Evolutionary conservation across 1,140 invertebrate genomes (phyloP).

Genomic region (Penaeus japonicus): DNA sequence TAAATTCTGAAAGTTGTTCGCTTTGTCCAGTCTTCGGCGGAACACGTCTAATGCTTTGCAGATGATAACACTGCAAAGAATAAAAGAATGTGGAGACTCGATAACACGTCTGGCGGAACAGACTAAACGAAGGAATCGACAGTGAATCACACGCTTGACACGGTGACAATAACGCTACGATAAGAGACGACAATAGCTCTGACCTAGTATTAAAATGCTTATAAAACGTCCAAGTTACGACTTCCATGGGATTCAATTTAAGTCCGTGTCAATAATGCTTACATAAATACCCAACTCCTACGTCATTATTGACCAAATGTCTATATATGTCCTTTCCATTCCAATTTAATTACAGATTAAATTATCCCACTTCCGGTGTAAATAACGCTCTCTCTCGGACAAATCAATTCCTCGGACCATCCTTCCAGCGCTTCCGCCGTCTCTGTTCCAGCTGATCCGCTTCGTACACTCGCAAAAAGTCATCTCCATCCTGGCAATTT

Average conservation of each 20-base stretch:
- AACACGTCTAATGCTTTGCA: too few species aligned
- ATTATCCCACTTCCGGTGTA: constrained; percentile 46
- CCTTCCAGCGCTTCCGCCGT: neutral
- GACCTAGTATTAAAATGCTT: constrained; percentile 20
- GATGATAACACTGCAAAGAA: too few species aligned
- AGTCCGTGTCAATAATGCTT: constrained; percentile 53
- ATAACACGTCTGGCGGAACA: too few species aligned
- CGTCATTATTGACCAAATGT: constrained; percentile 54
- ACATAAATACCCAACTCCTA: constrained; percentile 51
- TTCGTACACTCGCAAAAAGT: constrained; percentile 49
- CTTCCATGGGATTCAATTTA: constrained; percentile 49
- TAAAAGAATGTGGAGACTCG: too few species aligned
- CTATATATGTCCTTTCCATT: constrained; percentile 54
- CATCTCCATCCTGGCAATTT: constrained; percentile 49
- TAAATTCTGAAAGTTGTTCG: too few species aligned
- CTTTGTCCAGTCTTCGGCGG: too few species aligned
- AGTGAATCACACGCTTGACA: too few species aligned
- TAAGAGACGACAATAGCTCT: too few species aligned
- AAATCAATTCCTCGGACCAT: constrained; percentile 37
- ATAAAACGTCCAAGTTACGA: constrained; percentile 47
- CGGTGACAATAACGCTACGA: too few species aligned
- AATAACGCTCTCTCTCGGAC: constrained; percentile 24
- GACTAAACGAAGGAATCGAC: too few species aligned
- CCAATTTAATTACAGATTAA: constrained; percentile 51
- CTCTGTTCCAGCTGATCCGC: constrained; percentile 14